These are phyloP conservation scores for Pheucticus melanocephalus DNA, from an alignment of 2,113 vertebrate species.

Conservation along the genomic window DNA sequence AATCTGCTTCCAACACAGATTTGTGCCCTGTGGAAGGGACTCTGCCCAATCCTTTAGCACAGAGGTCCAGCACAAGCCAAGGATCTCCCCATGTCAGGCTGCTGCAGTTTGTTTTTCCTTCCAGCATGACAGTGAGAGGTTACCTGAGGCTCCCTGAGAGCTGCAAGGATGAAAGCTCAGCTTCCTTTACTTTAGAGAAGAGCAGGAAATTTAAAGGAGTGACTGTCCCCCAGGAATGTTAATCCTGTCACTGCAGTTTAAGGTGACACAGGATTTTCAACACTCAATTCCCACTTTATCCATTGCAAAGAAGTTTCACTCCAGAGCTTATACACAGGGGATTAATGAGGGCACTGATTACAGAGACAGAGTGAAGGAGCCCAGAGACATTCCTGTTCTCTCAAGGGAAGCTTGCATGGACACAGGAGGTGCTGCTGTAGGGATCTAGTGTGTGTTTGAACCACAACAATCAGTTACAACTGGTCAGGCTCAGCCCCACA, in stretches of 20 bases:
- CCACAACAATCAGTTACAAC: accelerated
- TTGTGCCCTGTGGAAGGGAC: not conserved
- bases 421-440: not conserved
- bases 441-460: not conserved
- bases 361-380: not conserved
- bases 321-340: not conserved
- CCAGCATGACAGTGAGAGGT: not conserved
- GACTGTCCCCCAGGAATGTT: not conserved
- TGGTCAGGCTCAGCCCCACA: not conserved
- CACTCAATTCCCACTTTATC: not conserved
- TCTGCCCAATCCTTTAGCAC: not conserved
- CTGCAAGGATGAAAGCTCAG: conserved; percentile 10
- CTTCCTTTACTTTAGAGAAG: not conserved
- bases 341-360: not conserved
- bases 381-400: not conserved
- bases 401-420: not conserved
- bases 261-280: not conserved
- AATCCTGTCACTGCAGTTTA: not conserved
- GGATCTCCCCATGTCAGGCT: not conserved
- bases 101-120: not conserved
- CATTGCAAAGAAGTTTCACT: not conserved
- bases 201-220: not conserved
- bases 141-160: conserved; percentile 22
- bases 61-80: not conserved
- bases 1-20: not conserved